Conservation (phyloP, 37 sponge, comb jelly and placozoan genomes). For the Cladorhizidae sp. region DNA sequence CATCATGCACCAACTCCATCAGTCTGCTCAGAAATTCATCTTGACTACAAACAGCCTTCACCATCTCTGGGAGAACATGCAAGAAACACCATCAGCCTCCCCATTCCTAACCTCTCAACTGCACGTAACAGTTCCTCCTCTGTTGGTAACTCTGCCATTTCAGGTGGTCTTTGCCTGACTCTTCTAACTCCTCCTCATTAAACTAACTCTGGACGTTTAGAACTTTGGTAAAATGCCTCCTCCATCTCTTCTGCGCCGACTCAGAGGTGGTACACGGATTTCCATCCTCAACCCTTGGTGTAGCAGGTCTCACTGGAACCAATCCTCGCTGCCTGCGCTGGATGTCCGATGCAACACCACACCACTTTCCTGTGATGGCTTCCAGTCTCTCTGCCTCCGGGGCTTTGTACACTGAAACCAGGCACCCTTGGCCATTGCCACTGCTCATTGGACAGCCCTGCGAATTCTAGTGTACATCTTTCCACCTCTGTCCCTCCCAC, state of each 20-base stretch:
- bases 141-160: too few species aligned
- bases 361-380: constrained; percentile 9
- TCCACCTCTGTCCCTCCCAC: too few species aligned
- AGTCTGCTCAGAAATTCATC: neutral
- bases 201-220: constrained; percentile 23
- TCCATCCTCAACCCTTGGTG: neutral
- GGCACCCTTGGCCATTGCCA: too few species aligned
- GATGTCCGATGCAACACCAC: constrained; percentile 3
- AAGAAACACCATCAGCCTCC: constrained; percentile 1
- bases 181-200: constrained; percentile 1
- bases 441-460: too few species aligned
- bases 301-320: neutral
- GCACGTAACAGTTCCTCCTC: neutral
- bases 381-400: neutral
- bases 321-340: constrained; percentile 10
- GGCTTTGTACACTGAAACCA: too few species aligned
- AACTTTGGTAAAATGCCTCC: constrained; percentile 14
- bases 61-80: neutral
- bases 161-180: neutral
- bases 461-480: too few species aligned
- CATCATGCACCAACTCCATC: neutral
- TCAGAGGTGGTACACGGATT: neutral
- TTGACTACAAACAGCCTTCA: neutral
- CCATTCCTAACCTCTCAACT: constrained; percentile 24
- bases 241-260: constrained; percentile 20